Base-by-base conservation (phyloP, 2,797 vertebrate genomes). In the Borostomias antarcticus region DNA sequence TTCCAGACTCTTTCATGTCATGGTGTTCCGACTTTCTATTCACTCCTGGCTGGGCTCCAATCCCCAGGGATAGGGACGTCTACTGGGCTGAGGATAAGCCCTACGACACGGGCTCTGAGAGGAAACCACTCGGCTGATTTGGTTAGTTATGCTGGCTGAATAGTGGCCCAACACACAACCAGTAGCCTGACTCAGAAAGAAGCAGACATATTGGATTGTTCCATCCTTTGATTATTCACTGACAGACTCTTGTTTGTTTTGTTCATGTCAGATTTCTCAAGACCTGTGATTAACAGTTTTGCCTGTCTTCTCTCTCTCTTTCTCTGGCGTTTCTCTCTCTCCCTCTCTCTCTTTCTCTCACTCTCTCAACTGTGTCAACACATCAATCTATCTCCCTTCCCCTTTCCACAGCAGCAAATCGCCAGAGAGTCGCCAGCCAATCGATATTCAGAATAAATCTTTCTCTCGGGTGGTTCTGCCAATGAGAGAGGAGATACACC, bases 371-470 rank as follows among this genome's bases (percentile, higher is more conserved):
- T 40, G 37, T 54, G 75, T 66, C 23, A 23, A 64, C 26, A 33
- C 48, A 4, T 64, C 64, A 29, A 53, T 17, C 60, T 75, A 82
- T 81, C 76, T 72, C 77, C 77, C n/a, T n/a, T n/a, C n/a, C n/a
- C n/a, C n/a, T n/a, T n/a, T n/a, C n/a, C n/a, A n/a, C n/a, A n/a
- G n/a, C n/a, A n/a, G n/a, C 68, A 40, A 40, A 10, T 40, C 35
- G 10, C 35, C 35, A 40, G 81, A 43, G 77, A 78, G 82, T 72
- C 26, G 69, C 78, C 82, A 82, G 76, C 64, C 69, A 63, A 86
- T 88, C 83, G 67, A 86, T 86, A 86, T 80, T 83, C 76, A 75
- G 75, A 81, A 82, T 76, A 68, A 77, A 86, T 13, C 6, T 40
- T 84, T 79, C 75, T 28, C 67, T 66, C 56, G 48, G 76, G 75